Base-by-base conservation (phyloP, 1,140 invertebrate genomes). In the Drosophila leontia region DNA sequence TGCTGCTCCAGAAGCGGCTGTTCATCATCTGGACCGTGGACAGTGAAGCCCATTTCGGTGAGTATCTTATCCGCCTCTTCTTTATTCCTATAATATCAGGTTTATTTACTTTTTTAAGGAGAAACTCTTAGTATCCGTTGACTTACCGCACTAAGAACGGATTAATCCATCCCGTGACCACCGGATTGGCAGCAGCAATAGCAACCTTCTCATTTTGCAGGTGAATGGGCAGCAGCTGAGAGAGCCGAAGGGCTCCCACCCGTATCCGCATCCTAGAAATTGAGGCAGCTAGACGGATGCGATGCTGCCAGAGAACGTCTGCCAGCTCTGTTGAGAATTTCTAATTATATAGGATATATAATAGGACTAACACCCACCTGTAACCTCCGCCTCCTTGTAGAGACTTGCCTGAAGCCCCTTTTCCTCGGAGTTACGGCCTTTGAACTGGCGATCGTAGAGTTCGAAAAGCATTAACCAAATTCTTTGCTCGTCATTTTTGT, bases 151-250 rank as follows among this genome's bases (percentile, higher is more conserved):
- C 93, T 92, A 96, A 95, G 61, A 95, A 95, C 0, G 94, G 95
- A 91, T 97, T 97, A 1, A 97, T 94, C 96, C 96, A 97, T 65
- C 96, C 96, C 0, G 95, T 96, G 7, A 96, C 94, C 0, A 95
- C 94, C 0, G 94, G 93, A 55, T 94, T 94, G 37, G 95, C 93
- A 3, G 94, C 93, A 13, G 94, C 94, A 53, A 94, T 94, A 2
- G 93, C 94, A 15, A 96, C 93, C 51, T 94, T 94, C 45, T 95
- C 95, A 69, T 95, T 95, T 47, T 95, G 94, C 57, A 97, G 87
- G 91, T 96, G 96, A 9, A 86, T 70, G 2, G 96, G 96, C 13
- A 97, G 92, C 23, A 97, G 85, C 41, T 96, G 94, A 7, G 95
- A 95, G 78, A 95, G 92, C 3, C 93, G 92, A n/a, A 95, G 93